phyloP scores from a whole-genome alignment of 2,797 vertebrate genomes.

The Hippopotamyrus pictus region DNA sequence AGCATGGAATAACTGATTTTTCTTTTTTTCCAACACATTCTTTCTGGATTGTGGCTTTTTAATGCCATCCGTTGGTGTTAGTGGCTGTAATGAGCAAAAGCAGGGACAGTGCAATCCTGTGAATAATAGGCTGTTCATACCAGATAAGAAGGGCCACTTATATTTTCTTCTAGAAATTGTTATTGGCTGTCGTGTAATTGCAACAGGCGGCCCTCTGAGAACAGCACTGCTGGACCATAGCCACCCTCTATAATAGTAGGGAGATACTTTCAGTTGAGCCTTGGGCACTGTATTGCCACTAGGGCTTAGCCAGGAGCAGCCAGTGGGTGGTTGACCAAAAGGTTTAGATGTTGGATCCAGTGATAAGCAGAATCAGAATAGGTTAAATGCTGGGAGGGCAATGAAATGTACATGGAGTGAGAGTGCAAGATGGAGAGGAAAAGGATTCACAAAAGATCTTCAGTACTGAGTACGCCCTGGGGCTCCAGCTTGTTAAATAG shows the following conservation, averaged over 20 bases:
- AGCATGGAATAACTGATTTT: neutral
- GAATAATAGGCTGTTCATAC: neutral
- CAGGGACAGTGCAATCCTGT: neutral
- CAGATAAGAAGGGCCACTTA: neutral
- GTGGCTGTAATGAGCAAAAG: neutral
- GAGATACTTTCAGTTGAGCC: neutral
- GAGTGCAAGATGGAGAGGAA: neutral
- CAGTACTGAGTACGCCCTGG: neutral
- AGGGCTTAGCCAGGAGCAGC: neutral
- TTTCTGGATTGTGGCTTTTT: neutral
- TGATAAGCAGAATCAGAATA: neutral
- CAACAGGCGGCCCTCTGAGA: neutral
- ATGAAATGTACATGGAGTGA: neutral
- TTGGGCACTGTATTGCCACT: neutral
- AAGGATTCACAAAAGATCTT: neutral
- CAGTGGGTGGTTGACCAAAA: neutral
- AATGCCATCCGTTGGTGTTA: neutral
- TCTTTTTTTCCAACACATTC: neutral
- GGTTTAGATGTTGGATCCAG: neutral
- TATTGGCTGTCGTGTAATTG: neutral
- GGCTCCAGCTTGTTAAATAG: neutral
- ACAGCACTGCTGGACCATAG: neutral
- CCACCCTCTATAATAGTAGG: neutral
- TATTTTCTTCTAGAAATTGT: neutral
- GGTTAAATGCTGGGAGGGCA: neutral